A percentile compares a stretch with the other conserved stretches of the same genome.
These are phyloP conservation scores for Rhinoraja longicauda DNA, from an alignment of 2,797 vertebrate species.

Conservation along the genomic window DNA sequence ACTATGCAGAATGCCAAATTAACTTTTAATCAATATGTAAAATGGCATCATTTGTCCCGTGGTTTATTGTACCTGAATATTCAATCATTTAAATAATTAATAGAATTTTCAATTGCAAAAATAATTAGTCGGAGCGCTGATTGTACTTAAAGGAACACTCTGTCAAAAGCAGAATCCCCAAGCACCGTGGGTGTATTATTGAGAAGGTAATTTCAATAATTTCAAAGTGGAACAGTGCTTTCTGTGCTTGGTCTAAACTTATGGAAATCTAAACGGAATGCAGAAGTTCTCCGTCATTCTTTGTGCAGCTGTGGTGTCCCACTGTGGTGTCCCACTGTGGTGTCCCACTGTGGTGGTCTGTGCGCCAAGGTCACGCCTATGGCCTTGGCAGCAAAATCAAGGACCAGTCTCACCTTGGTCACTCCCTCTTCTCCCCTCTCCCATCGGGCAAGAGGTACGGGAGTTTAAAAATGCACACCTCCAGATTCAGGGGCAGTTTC, in stretches of 20 bases:
- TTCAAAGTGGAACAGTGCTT: not conserved
- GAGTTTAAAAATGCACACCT: no score
- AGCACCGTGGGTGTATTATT: not conserved
- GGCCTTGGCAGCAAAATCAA: no score
- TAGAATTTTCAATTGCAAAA: constrained; percentile 34
- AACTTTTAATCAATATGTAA: constrained; percentile 31
- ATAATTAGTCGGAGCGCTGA: constrained; percentile 16
- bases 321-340: not conserved
- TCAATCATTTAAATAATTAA: constrained; percentile 35
- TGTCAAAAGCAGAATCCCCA: not conserved
- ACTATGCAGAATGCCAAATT: constrained; percentile 30
- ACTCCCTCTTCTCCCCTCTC: no score
- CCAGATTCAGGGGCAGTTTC: no score
- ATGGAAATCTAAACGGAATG: not conserved
- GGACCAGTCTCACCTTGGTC: no score
- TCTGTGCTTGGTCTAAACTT: no score
- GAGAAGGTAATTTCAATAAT: not conserved
- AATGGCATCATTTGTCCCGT: not conserved
- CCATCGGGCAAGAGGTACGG: no score
- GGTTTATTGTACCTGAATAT: constrained; percentile 29
- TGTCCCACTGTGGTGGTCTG: not conserved
- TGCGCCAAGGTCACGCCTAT: no score
- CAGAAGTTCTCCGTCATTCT: not conserved
- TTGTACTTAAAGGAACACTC: not conserved
- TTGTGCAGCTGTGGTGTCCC: not conserved